phyloP scores from a whole-genome alignment of 2,113 vertebrate species.

The Pseudorasbora parva region DNA sequence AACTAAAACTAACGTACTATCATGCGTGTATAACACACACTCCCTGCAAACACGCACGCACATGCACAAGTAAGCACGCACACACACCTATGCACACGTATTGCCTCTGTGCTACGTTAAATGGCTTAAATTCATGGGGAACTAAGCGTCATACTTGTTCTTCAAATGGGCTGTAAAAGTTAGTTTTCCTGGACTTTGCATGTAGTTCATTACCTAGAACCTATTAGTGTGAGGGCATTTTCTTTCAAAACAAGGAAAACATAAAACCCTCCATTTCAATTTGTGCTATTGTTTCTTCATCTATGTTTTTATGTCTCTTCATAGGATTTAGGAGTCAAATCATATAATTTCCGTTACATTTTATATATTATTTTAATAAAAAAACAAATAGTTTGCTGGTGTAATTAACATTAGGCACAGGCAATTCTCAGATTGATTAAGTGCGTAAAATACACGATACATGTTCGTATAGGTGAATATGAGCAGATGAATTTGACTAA shows the following conservation, averaged over 20 bases:
- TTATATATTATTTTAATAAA: background rate
- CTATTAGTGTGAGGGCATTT: background rate
- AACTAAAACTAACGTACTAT: conserved; percentile 37
- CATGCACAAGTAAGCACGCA: background rate
- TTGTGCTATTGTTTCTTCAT: background rate
- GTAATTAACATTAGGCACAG: conserved; percentile 9
- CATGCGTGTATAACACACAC: conserved; percentile 34
- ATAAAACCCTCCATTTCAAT: background rate
- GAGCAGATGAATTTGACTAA: conserved; percentile 2
- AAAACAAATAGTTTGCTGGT: conserved; percentile 17
- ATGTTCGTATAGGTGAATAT: conserved; percentile 11
- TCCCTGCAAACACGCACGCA: conserved; percentile 18
- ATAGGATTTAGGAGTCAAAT: background rate
- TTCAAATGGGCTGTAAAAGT: conserved; percentile 21
- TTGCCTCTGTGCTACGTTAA: conserved; percentile 10
- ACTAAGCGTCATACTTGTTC: background rate
- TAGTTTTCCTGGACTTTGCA: background rate
- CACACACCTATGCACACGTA: conserved; percentile 26
- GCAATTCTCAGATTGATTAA: conserved; percentile 7
- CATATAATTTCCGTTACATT: background rate
- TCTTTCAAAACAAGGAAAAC: conserved; percentile 2
- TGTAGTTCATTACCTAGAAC: background rate
- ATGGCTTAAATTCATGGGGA: conserved; percentile 8
- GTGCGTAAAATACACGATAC: conserved; percentile 10
- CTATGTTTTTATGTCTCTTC: background rate